Base-by-base conservation (phyloP, 2,113 vertebrate genomes). In the Miniopterus natalensis region DNA sequence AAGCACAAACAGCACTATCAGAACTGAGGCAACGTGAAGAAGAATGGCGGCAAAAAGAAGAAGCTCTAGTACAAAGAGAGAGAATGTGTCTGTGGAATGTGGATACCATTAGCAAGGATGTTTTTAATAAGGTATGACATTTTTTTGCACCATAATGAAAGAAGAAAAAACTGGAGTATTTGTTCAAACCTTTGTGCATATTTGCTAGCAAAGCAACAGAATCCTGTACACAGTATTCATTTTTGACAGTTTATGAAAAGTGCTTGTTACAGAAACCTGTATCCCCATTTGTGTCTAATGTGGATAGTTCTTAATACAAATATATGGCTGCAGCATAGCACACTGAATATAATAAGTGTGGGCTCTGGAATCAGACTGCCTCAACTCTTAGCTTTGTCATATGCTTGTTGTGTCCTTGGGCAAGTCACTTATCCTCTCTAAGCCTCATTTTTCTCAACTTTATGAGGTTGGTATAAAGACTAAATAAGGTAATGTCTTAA, bases 21-120 rank as follows among this genome's bases (percentile, higher is more conserved):
- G 99, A 99, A 59, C 98, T 99, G 95, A 98, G 98, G 8, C 98
- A 99, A 96, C 99, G 98, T 0, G 99, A 99, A 95, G 98, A 99
- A 96, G 99, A 99, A 93, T 99, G 99, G 99, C 99, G 99, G 31
- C 99, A 98, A 95, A 99, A 99, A 98, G 99, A 99, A 98, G 99
- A 98, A 95, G 98, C 99, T 86, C 98, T 99, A 95, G 98, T 98
- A 45, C 98, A 98, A 94, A 98, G 96, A 81, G 99, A 99, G 81
- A 98, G 98, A 90, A 98, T 98, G 97, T 99, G 99, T 97, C 97
- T 99, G 11, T 98, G 99, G 97, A 99, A 99, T 7, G 91, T 98
- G 80, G 98, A 98, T 83, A 98, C 98, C 77, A 94, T 99, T 95
- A 99, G 99, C 98, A 99, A 99, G 98, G 99, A 99, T 51, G 99